Conservation (phyloP, 2,797 vertebrate species). For the Pantherophis vulpinus region DNA sequence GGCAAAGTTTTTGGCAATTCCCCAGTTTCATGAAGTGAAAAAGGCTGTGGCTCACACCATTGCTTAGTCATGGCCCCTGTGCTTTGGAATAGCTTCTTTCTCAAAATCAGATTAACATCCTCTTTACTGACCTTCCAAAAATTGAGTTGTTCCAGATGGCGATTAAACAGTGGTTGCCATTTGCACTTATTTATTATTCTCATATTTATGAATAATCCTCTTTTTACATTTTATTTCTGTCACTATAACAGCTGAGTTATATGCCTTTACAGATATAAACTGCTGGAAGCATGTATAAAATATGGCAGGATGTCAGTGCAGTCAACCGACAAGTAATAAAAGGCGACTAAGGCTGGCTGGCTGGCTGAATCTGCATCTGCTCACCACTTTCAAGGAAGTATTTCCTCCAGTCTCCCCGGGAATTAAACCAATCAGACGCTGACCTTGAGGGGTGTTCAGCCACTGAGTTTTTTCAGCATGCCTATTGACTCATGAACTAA, state of each 20-base stretch:
- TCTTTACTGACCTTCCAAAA: not conserved
- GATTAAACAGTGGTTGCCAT: not conserved
- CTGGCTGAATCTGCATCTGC: not conserved
- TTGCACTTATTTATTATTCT: not conserved
- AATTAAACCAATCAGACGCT: not conserved
- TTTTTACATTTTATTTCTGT: not conserved
- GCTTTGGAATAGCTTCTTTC: not conserved
- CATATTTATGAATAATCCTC: not conserved
- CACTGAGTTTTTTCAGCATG: not conserved
- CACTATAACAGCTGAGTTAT: not conserved
- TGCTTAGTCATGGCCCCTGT: not conserved
- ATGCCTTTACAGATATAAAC: slow-evolving; percentile 42
- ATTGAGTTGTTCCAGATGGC: not conserved
- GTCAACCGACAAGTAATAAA: not conserved
- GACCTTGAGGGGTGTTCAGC: not conserved
- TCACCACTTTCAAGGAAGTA: not conserved
- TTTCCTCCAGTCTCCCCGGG: not conserved
- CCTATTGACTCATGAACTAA: not conserved
- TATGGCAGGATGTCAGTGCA: not conserved
- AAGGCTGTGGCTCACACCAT: not conserved
- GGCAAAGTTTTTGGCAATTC: not conserved
- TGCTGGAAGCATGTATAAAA: slow-evolving; percentile 6
- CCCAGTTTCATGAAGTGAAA: not conserved
- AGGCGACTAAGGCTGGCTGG: not conserved
- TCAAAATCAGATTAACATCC: not conserved